Evolutionary conservation across 1,140 invertebrate species (phyloP), one percentile per base, ranked within the genome.

Genomic region (Drosophila takahashii): DNA sequence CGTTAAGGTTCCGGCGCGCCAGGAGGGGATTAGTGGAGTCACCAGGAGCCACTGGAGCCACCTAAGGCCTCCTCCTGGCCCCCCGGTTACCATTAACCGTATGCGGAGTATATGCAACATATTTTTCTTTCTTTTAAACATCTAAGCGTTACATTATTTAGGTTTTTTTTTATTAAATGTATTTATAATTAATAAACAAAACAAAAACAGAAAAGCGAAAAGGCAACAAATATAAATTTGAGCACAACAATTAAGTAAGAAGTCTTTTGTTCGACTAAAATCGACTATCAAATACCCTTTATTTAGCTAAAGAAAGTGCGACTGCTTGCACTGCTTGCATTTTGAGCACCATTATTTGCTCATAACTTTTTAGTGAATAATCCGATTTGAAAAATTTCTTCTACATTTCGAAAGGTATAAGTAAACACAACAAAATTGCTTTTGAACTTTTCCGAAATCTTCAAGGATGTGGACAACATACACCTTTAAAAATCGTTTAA

Each of bases 141-240:
- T 86, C 79, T 86, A 86, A 81, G 75, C 83, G 83, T 87, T 87
- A 87, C 84, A 87, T 89, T 83, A 87, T 87, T 87, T 87, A 89
- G 83, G 84, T 83, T 81, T 83, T 87, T 84, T 86, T 86, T 81
- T 87, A 89, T 87, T 87, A 89, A 89, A 81, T 87, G 83, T 87
- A 87, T 87, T 87, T 87, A 87, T 87, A 87, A 87, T 89, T 87
- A 86, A 86, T 81, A 83, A 73, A 81, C 56, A 59, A 80, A 77
- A 50, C n/a, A n/a, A 9, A 77, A 77, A 53, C 32, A 45, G 71
- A 69, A 87, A 80, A 56, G 48, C 79, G 37, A 64, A 71, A 72
- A 65, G 57, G 36, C 71, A 57, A 71, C 78, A 81, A 85, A 85
- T 85, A 85, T 81, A 85, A 54, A 85, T 77, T 85, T 85, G 81